phyloP scores from a whole-genome alignment of 2,113 vertebrate species.

The Hippocampus comes region DNA sequence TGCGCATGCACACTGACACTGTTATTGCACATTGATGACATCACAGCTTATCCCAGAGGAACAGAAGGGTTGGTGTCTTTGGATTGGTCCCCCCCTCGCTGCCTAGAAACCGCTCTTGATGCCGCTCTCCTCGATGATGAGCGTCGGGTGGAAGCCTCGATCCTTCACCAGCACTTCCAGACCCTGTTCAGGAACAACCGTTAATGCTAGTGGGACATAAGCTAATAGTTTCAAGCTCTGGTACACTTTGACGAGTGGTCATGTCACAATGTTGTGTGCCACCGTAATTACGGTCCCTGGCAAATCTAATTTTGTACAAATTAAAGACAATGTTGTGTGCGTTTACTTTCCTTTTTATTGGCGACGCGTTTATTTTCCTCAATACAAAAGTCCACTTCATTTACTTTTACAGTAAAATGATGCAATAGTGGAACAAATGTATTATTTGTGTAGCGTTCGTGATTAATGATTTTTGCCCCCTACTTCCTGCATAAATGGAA shows the following conservation, averaged over 20 bases:
- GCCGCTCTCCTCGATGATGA: slow-evolving; percentile 81
- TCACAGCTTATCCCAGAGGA: slow-evolving; percentile 58
- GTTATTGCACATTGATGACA: slow-evolving; percentile 67
- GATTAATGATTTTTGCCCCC: no score
- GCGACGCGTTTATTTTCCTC: background rate
- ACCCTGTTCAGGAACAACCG: slow-evolving; percentile 69
- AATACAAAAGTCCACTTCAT: background rate
- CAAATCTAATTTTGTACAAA: background rate
- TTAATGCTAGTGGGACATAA: background rate
- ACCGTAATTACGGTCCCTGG: background rate
- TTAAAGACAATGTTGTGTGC: background rate
- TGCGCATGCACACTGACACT: background rate
- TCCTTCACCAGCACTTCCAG: slow-evolving; percentile 81
- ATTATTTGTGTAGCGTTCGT: no score
- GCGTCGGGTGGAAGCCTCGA: slow-evolving; percentile 78
- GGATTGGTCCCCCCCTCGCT: slow-evolving; percentile 11
- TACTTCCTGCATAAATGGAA: background rate
- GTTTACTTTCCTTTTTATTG: no score
- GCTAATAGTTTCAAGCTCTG: no score
- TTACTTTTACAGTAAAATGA: no score
- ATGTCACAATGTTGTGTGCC: background rate
- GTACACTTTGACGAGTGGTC: background rate
- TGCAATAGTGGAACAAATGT: no score
- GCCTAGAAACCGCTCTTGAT: slow-evolving; percentile 83
- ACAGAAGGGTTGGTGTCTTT: slow-evolving; percentile 24